Conservation (phyloP, 2,888 invertebrate genomes). For the Parapristionchus giblindavisi region DNA sequence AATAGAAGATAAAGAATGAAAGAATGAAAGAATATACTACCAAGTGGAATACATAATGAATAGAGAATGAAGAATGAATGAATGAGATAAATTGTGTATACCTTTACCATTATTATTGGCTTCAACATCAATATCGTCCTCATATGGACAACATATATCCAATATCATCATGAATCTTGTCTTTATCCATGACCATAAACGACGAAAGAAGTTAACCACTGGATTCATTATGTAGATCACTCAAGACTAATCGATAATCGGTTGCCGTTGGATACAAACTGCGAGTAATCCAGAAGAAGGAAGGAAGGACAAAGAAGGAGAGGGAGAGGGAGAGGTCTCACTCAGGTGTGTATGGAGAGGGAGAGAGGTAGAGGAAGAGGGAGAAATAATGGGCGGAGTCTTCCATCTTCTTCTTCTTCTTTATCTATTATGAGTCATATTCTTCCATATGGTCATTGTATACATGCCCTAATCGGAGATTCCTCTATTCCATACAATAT, state of each 20-base stretch:
- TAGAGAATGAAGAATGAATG: neutral
- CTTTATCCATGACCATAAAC: conserved; percentile 37
- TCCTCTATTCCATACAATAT: too few species aligned
- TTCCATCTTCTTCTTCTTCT: neutral
- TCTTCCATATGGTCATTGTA: too few species aligned
- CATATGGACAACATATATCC: conserved; percentile 25
- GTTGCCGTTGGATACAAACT: neutral
- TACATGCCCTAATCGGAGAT: too few species aligned
- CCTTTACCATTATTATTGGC: conserved; percentile 34
- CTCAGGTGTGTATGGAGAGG: neutral
- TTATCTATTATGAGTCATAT: too few species aligned
- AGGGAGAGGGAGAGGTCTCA: conserved; percentile 19
- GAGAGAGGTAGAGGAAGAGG: neutral
- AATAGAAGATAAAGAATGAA: too few species aligned
- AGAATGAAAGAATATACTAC: too few species aligned
- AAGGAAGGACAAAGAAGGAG: conserved; percentile 8
- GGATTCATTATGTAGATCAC: conserved; percentile 24
- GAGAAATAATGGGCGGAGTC: conserved; percentile 2
- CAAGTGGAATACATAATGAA: neutral
- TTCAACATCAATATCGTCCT: conserved; percentile 24
- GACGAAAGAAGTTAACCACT: conserved; percentile 29
- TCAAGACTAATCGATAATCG: neutral
- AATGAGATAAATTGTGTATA: neutral
- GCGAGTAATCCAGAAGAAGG: neutral
- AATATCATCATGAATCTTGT: conserved; percentile 11